Evolutionary conservation across 2,888 invertebrate genomes (phyloP), one percentile per base, ranked within the genome.

Genomic region (Aelia acuminata): DNA sequence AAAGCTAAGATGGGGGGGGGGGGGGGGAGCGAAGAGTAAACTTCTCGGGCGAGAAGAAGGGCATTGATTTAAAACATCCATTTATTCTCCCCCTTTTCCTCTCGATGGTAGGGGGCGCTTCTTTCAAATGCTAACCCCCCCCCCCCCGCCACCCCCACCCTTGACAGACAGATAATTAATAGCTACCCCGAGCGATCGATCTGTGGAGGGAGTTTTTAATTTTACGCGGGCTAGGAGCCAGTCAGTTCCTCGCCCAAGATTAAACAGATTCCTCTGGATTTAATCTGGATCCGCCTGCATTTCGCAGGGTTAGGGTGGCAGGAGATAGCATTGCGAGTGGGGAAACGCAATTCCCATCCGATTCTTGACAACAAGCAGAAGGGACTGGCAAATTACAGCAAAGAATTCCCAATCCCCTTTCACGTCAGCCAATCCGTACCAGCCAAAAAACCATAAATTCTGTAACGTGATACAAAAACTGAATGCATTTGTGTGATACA

Each of bases 61-160:
- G 80, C 80, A 80, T 80, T 80, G 80, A 80, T 80, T 80, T 80
- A 80, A 80, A 80, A 80, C 80, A 47, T 80, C 80, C 43, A 80
- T 80, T 80, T 80, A 80, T 80, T 22, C 80, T 43, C 7, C n/a
- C 43, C 43, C 80, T n/a, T 22, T 0, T n/a, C 11, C 70, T 43
- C 11, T 10, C 1, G 13, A 0, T 11, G 15, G 18, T 31, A 35
- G 63, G 63, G 63, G 63, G 63, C 63, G 63, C 63, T 70, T 80
- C 80, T 47, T 80, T 80, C 80, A n/a, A 80, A 47, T 22, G 43
- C 80, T 80, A 47, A 10, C 39, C 80, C 80, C 80, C 3, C 80
- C 80, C 80, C 39, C 20, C 39, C 80, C 80, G 43, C 3, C 80
- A 43, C 80, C 39, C 20, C n/a, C 43, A n/a, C 20, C 15, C 80